Evolutionary conservation across 53 echinoderm and acorn worm genomes (phyloP), one percentile per base, ranked within the genome.

Genomic region (Arbacia lixula): DNA sequence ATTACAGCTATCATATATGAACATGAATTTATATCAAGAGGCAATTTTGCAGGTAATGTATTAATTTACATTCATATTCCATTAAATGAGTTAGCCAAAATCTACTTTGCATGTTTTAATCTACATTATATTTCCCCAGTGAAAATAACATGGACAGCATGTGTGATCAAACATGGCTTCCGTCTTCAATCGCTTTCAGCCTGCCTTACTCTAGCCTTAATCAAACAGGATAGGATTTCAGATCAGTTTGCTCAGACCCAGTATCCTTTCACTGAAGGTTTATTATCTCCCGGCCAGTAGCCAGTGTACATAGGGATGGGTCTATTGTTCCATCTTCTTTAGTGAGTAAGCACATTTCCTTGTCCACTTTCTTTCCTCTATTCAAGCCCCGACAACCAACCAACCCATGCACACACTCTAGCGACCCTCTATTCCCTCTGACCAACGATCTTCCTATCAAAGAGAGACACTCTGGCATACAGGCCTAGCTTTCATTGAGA

Each of bases 311-410:
- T 49, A 63, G 6, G 26, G 78, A 38, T 56, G 24, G 57, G 38
- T 37, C 77, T 39, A 12, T 78, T 78, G 82, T 63, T 17, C 3
- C 6, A 64, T 61, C 32, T 81, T 31, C 34, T n/a, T 63, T 2
- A 32, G 31, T 81, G 64, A 81, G 82, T 64, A 63, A 46, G 81
- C 63, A 81, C 49, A 81, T 81, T 81, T 81, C 81, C 81, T 61
- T 34, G 62, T 81, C 28, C 46, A 31, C 40, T 28, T 42, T 43
- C 9, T 62, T 43, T 40, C 22, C 61, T 57, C 36, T 43, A 69
- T 41, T 17, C n/a, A n/a, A n/a, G n/a, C n/a, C n/a, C n/a, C n/a
- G n/a, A n/a, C n/a, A n/a, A n/a, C n/a, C n/a, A n/a, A n/a, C n/a
- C n/a, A n/a, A n/a, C n/a, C n/a, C 46, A 10, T 14, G 14, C 14